Percentiles rank a stretch among this genome's conserved stretches.
phyloP scores from a whole-genome alignment of 1,140 invertebrate genomes.

The Zaprionus ghesquierei region DNA sequence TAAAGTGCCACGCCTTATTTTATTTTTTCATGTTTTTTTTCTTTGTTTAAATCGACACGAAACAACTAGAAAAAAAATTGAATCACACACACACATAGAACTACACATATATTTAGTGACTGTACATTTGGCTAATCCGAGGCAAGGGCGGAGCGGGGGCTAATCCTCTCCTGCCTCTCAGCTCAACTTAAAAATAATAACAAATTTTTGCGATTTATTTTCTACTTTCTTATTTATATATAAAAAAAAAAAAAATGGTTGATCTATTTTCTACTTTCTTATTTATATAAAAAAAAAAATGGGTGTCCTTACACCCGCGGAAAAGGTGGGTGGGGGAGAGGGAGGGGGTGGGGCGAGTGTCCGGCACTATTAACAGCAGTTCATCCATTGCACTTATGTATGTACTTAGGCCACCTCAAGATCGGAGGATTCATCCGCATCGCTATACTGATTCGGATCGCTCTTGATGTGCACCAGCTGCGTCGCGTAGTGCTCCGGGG shows the following conservation, averaged over 20 bases:
- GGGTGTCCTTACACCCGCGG: no score
- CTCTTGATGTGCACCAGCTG: slow-evolving; percentile 75
- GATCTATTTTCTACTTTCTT: no score
- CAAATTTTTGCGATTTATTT: slow-evolving; percentile 3
- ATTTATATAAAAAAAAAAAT: slow-evolving; percentile 11
- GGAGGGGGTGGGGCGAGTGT: not conserved
- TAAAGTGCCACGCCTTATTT: slow-evolving; percentile 4
- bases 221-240: slow-evolving; percentile 47
- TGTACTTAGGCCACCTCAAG: slow-evolving; percentile 84
- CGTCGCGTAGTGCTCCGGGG: slow-evolving; percentile 68
- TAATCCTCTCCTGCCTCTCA: slow-evolving; percentile 4
- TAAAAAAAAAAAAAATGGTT: slow-evolving; percentile 72
- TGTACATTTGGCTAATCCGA: slow-evolving; percentile 63
- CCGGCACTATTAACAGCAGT: slow-evolving; percentile 13
- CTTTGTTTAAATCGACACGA: slow-evolving; percentile 44
- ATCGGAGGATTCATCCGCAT: slow-evolving; percentile 84
- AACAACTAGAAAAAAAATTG: slow-evolving; percentile 65
- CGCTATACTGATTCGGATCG: slow-evolving; percentile 83
- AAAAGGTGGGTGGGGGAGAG: not conserved
- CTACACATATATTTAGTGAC: slow-evolving; percentile 51
- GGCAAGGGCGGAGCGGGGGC: not conserved
- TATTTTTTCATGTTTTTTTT: slow-evolving; percentile 18
- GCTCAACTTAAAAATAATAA: slow-evolving; percentile 51
- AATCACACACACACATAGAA: slow-evolving; percentile 19
- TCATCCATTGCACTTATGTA: not conserved